Percentiles rank a stretch among this genome's conserved stretches.
phyloP scores from a whole-genome alignment of 2,797 vertebrate genomes.

The Cichlasoma orientale region DNA sequence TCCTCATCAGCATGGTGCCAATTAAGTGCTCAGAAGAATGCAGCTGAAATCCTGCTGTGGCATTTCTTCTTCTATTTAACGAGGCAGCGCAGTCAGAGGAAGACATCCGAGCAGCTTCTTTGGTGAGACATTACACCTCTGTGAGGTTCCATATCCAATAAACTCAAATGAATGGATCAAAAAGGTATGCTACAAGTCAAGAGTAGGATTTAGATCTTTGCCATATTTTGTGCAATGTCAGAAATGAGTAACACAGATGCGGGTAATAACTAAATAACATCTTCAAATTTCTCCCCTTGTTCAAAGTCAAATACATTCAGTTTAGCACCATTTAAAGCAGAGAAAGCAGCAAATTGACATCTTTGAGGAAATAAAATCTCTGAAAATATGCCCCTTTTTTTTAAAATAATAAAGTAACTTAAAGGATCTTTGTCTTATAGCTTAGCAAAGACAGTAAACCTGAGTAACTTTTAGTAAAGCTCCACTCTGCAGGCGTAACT shows the following conservation, averaged over 20 bases:
- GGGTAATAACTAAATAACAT: fast-evolving
- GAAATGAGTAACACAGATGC: too few species aligned
- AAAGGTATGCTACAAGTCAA: fast-evolving
- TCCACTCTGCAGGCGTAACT: background rate
- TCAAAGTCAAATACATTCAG: background rate
- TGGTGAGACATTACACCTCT: background rate
- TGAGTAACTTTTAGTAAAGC: background rate
- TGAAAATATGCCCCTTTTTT: background rate
- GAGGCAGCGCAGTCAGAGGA: background rate
- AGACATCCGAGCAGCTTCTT: background rate
- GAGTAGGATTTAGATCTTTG: too few species aligned
- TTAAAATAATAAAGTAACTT: background rate
- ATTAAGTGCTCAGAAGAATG: constrained; percentile 53
- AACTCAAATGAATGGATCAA: background rate
- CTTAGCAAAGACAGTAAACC: background rate
- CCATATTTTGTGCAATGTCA: too few species aligned
- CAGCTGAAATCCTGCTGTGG: constrained; percentile 38
- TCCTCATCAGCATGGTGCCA: constrained; percentile 60
- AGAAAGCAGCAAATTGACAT: background rate
- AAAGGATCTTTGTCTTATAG: fast-evolving
- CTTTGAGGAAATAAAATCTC: background rate
- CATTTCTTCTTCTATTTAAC: constrained; percentile 55
- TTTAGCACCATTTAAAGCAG: background rate
- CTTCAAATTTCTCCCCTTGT: background rate
- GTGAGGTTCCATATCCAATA: background rate